Base-by-base conservation (phyloP, 2,888 invertebrate genomes). In the Tiliacea aurago region DNA sequence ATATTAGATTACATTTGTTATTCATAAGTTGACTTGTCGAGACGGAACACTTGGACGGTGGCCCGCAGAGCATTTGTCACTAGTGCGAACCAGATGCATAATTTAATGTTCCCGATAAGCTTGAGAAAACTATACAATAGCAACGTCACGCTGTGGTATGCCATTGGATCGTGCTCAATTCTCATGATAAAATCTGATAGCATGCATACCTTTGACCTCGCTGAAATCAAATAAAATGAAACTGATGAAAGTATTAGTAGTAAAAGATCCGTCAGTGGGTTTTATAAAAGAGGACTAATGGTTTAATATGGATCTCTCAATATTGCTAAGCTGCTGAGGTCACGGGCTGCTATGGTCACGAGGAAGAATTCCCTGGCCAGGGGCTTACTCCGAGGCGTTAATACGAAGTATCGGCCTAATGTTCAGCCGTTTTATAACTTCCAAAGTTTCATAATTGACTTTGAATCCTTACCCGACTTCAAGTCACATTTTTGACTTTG, bases 1-100 rank as follows among this genome's bases (percentile, higher is more conserved):
- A 93, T 93, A 93, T 91, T 89, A 93, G 80, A 87, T 86, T 87
- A 81, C 83, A 93, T 93, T 93, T 91, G 90, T 92, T 92, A 94
- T 94, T 93, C 91, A 87, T 92, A 89, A 91, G 85, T 81, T 85
- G 66, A 63, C 20, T 41, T 63, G 56, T 58, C 28, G 81, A 93
- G 90, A 90, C 94, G 92, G 93, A 94, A 93, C 92, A 77, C 75
- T 81, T 84, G 83, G 81, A 73, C 79, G 73, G 70, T 76, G 64
- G 76, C 59, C 67, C 65, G 73, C 59, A 41, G 66, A 75, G 73
- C 77, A 76, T 82, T 88, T 85, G 80, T 75, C 73, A 81, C 80
- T 83, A 11, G 68, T 69, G 18, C 78, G 78, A 59, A 82, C 86
- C 80, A 86, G 62, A 81, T 87, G 78, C 81, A 86, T 88, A 87